Evolutionary conservation across 2,797 vertebrate genomes (phyloP), one percentile per base, ranked within the genome.

Genomic region (Melanogrammus aeglefinus): DNA sequence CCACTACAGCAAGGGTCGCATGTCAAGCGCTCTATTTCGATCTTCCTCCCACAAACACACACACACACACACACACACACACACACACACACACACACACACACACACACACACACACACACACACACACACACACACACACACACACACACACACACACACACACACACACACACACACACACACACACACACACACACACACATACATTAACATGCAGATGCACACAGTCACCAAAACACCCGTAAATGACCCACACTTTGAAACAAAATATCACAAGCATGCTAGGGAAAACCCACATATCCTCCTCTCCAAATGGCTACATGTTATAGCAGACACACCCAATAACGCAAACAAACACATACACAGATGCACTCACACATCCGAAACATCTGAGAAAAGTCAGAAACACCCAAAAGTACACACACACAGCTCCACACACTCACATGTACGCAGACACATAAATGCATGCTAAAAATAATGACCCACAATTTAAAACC

Each of bases 11-110:
- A 80, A 75, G 39, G 72, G 80, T 80, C 77, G 78, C 9, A 38
- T 24, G 74, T 84, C 85, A 85, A 77, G 76, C 36, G 75, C 24
- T 69, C 63, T 27, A 27, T 24, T 27, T 69, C 24, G 2, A 10
- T 69, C n/a, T 69, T 24, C 12, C 39, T 57, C 63, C n/a, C 74
- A 21, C 41, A 6, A 44, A 16, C 41, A 27, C 41, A 75, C 9
- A 3, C 70, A 16, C 38, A 57, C 73, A 36, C 71, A 39, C 8
- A 73, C 75, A 13, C 75, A 63, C 79, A 66, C 44, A 21, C 39
- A 24, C 63, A 41, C 57, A 76, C 75, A 29, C 57, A 63, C 6
- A 63, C 47, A 21, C 47, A 18, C 47, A 57, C 63, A 35, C 74
- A 21, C 51, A 57, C 75, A 38, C 57, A 21, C 29, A n/a, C 44